These are phyloP conservation scores for Adela reaumurella DNA, from an alignment of 2,888 invertebrate genomes.

Conservation along the genomic window DNA sequence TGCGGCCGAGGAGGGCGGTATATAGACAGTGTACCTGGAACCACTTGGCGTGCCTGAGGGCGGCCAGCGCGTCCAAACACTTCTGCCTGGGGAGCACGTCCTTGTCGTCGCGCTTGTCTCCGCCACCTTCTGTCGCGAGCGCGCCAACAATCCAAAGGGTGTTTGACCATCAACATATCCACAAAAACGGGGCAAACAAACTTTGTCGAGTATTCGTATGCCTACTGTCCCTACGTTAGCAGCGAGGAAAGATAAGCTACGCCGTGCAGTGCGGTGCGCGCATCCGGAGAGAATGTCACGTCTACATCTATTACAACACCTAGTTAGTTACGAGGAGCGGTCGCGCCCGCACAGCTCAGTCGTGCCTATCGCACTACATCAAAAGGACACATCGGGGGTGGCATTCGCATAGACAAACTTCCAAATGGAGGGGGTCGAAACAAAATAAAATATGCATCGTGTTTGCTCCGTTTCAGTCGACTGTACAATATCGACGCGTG, in stretches of 20 bases:
- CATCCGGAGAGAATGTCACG: background rate
- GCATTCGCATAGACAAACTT: background rate
- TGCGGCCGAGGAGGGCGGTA: constrained; percentile 11
- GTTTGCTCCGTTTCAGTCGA: constrained; percentile 54
- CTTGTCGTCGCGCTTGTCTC: constrained; percentile 72
- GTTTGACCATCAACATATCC: constrained; percentile 67
- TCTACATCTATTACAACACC: too few relatives aligned
- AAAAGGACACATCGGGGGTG: background rate
- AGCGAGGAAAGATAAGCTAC: background rate
- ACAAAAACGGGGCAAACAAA: constrained; percentile 54
- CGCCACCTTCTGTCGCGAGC: constrained; percentile 49
- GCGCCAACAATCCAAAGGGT: constrained; percentile 64
- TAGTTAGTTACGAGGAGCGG: background rate
- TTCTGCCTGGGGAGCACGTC: constrained; percentile 98
- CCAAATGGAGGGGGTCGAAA: constrained; percentile 8
- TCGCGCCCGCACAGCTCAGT: background rate
- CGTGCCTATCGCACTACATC: background rate
- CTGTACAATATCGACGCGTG: constrained; percentile 35
- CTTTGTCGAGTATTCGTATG: constrained; percentile 11
- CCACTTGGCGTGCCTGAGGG: constrained; percentile 99
- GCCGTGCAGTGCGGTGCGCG: background rate
- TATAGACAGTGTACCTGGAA: constrained; percentile 85
- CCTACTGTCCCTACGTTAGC: background rate
- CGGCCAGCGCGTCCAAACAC: constrained; percentile 99
- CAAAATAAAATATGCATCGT: constrained; percentile 23